Evolutionary conservation across 1,140 invertebrate genomes (phyloP).

Genomic region (Holcopasites calliopsidis): DNA sequence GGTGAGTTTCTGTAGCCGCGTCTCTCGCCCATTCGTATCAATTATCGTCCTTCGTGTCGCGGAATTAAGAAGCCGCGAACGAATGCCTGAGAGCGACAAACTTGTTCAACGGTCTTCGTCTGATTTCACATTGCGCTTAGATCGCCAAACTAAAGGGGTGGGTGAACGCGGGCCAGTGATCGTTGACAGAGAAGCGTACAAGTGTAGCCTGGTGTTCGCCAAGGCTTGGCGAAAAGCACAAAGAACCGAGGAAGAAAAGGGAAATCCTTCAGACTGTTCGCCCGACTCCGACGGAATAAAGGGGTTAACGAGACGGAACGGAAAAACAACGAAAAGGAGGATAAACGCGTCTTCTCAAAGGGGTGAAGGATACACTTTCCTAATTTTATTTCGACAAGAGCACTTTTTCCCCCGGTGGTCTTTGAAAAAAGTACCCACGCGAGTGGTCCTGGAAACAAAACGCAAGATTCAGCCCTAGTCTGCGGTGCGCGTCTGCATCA

Average conservation of each 20-base stretch:
- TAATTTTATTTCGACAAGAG: constrained; percentile 64
- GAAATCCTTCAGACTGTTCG: constrained; percentile 51
- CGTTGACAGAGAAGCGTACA: constrained; percentile 39
- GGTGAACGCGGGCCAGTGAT: neutral
- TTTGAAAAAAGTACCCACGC: constrained; percentile 54
- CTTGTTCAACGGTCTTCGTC: constrained; percentile 48
- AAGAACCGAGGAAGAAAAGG: constrained; percentile 37
- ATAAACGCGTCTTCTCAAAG: constrained; percentile 62
- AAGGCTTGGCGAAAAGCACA: constrained; percentile 41
- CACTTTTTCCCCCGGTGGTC: constrained; percentile 46
- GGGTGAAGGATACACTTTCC: constrained; percentile 61
- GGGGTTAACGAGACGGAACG: constrained; percentile 64
- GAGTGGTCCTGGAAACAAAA: constrained; percentile 49
- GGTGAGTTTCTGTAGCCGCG: constrained; percentile 64
- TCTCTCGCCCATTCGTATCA: constrained; percentile 75
- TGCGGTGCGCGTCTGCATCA: constrained; percentile 6
- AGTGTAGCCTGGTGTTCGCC: no score
- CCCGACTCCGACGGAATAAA: constrained; percentile 54
- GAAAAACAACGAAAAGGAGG: constrained; percentile 60
- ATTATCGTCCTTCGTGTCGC: constrained; percentile 72
- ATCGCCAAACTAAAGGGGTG: neutral
- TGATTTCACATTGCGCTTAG: neutral
- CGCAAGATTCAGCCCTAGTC: constrained; percentile 43
- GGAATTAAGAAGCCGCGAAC: constrained; percentile 70
- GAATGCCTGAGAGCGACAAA: constrained; percentile 42